These are phyloP conservation scores for Trichopoda pennipes DNA, from an alignment of 2,888 invertebrate genomes.

Conservation along the genomic window DNA sequence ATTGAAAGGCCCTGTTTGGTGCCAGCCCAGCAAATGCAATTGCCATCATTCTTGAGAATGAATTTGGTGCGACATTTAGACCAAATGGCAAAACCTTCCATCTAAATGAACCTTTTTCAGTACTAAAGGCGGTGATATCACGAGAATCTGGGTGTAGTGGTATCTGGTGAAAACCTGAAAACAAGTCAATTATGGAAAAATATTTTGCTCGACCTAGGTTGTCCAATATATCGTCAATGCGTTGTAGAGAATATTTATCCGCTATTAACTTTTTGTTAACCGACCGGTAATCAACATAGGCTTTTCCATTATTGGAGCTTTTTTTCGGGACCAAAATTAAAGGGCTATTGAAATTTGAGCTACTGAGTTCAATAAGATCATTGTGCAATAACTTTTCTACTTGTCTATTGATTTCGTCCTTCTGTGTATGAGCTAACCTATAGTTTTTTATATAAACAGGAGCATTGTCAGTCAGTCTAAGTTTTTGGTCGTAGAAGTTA, in stretches of 20 bases:
- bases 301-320: background rate
- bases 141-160: slow-evolving; percentile 4
- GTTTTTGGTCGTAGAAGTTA: no score
- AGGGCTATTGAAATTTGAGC: no score
- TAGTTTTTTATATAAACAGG: background rate
- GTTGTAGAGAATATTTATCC: no score
- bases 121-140: slow-evolving; percentile 10
- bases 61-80: slow-evolving; percentile 63
- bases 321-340: no score
- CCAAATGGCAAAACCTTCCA: slow-evolving; percentile 69
- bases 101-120: background rate
- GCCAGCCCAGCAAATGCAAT: slow-evolving; percentile 69
- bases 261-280: no score
- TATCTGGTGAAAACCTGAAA: slow-evolving; percentile 10
- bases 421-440: background rate
- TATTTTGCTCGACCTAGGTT: background rate
- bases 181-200: no score
- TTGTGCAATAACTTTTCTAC: no score
- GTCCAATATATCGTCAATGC: slow-evolving; percentile 11
- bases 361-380: no score
- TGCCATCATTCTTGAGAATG: slow-evolving; percentile 70
- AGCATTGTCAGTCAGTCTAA: no score
- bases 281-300: no score
- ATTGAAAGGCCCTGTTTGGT: slow-evolving; percentile 58
- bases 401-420: background rate